Percentiles rank a stretch among this genome's conserved stretches.
phyloP scores from a whole-genome alignment of 2,113 vertebrate species.

The Stigmatopora argus region DNA sequence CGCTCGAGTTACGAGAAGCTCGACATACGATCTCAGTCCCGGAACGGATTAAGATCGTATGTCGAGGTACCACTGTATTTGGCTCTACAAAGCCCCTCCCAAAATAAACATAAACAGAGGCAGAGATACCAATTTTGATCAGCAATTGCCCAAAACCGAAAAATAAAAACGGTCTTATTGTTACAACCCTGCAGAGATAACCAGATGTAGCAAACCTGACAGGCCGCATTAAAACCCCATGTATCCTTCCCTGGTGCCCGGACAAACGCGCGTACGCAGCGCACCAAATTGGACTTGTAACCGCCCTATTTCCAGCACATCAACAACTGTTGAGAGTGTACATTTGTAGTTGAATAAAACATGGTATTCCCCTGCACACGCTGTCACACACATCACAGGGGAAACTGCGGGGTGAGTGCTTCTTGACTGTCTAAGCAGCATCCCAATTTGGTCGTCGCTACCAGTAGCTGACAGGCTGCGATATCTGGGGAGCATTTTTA shows the following conservation, averaged over 20 bases:
- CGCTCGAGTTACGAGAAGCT: too few relatives aligned
- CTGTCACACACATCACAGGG: constrained; percentile 75
- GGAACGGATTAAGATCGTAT: too few relatives aligned
- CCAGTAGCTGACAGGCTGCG: constrained; percentile 74
- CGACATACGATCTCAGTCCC: too few relatives aligned
- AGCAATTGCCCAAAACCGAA: constrained; percentile 19
- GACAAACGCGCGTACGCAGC: constrained; percentile 10
- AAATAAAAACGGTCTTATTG: constrained; percentile 16
- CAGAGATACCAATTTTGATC: too few relatives aligned
- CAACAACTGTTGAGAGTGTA: constrained; percentile 77
- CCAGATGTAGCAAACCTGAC: constrained; percentile 47
- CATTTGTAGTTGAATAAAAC: constrained; percentile 79
- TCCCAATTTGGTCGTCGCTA: constrained; percentile 76
- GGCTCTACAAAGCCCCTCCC: too few relatives aligned
- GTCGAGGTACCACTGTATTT: too few relatives aligned
- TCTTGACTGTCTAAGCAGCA: constrained; percentile 76
- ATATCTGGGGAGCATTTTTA: constrained; percentile 79
- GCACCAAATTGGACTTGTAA: constrained; percentile 70
- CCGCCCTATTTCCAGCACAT: constrained; percentile 68
- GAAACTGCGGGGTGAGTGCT: constrained; percentile 70
- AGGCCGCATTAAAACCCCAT: constrained; percentile 56
- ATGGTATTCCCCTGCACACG: constrained; percentile 73
- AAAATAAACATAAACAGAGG: too few relatives aligned
- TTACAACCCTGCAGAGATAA: constrained; percentile 25
- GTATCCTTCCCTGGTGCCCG: constrained; percentile 28